phyloP scores from a whole-genome alignment of 2,797 vertebrate species.

The Siniperca obscura region DNA sequence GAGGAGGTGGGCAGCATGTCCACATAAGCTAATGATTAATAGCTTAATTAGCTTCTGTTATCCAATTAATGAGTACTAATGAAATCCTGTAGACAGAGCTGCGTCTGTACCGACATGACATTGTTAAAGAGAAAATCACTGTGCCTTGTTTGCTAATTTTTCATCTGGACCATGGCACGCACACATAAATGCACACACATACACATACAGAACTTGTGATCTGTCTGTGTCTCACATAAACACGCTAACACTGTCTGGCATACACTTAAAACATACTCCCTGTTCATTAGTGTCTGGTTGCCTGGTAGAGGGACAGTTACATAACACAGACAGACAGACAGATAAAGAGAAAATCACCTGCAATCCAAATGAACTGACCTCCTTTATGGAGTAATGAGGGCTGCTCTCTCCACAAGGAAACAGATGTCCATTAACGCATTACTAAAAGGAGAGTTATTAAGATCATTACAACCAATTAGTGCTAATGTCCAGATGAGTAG shows the following conservation, averaged over 20 bases:
- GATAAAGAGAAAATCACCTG: constrained; percentile 31
- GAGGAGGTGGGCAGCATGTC: constrained; percentile 27
- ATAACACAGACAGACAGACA: constrained; percentile 8
- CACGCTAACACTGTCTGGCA: constrained; percentile 19
- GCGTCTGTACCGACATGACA: constrained; percentile 35
- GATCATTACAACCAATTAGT: constrained; percentile 61
- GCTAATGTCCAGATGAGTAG: constrained; percentile 41
- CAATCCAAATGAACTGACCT: constrained; percentile 34
- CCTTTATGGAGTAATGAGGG: constrained; percentile 41
- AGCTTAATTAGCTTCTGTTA: constrained; percentile 59
- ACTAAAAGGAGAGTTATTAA: constrained; percentile 49
- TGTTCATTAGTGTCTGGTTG: constrained; percentile 25
- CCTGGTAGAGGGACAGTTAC: constrained; percentile 32
- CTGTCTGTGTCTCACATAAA: constrained; percentile 4
- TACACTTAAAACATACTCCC: constrained; percentile 22
- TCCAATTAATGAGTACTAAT: constrained; percentile 63
- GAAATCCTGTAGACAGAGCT: constrained; percentile 45
- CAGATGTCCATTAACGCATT: constrained; percentile 42
- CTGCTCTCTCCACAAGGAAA: constrained; percentile 36
- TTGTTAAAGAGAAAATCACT: constrained; percentile 28
- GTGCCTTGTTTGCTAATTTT: constrained; percentile 38
- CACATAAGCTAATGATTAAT: constrained; percentile 58
- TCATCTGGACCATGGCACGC: constrained; percentile 7
- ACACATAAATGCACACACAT: background rate
- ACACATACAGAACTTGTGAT: constrained; percentile 9